A percentile compares a stretch with the other conserved stretches of the same genome.
Conservation (phyloP, 2,888 invertebrate species). For the Malthinus flaveolus region DNA sequence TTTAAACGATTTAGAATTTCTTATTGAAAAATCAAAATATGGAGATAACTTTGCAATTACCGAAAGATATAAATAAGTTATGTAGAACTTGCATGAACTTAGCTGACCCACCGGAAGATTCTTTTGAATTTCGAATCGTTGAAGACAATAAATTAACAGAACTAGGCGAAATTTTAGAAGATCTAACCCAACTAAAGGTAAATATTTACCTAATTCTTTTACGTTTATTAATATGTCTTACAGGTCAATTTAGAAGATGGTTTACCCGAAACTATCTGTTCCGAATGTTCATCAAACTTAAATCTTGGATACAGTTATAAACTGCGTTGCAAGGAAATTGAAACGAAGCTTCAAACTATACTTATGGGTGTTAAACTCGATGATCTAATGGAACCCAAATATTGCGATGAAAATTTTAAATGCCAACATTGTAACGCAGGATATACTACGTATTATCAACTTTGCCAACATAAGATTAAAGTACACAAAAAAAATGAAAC, state of each 20-base stretch:
- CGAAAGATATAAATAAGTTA: constrained; percentile 35
- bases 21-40: constrained; percentile 10
- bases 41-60: constrained; percentile 34
- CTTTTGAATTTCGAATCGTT: constrained; percentile 21
- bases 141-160: constrained; percentile 20
- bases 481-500: background rate
- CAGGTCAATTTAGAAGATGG: constrained; percentile 36
- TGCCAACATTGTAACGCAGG: background rate
- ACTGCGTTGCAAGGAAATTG: constrained; percentile 36
- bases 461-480: background rate
- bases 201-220: constrained; percentile 1
- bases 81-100: constrained; percentile 36
- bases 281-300: constrained; percentile 33
- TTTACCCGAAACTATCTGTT: constrained; percentile 38
- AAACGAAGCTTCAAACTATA: constrained; percentile 23
- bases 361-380: constrained; percentile 18
- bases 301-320: constrained; percentile 35
- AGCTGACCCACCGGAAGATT: constrained; percentile 18
- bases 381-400: background rate
- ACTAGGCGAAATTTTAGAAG: constrained; percentile 29
- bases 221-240: constrained; percentile 7
- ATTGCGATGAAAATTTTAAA: background rate
- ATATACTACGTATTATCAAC: background rate
- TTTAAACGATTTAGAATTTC: background rate
- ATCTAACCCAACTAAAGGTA: constrained; percentile 25